Base-by-base conservation (phyloP, 1,140 invertebrate genomes). In the Apolygus lucorum region DNA sequence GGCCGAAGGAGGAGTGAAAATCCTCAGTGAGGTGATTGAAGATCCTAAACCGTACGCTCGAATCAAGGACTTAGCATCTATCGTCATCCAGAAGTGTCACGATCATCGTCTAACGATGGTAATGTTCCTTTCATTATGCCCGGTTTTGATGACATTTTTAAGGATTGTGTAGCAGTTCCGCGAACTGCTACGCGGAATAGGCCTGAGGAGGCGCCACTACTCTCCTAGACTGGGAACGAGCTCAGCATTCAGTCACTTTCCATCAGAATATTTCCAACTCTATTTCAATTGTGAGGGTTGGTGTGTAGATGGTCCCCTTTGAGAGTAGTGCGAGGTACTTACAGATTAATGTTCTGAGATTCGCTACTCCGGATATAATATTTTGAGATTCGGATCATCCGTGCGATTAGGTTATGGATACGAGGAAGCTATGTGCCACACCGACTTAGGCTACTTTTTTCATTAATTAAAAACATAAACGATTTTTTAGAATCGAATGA, bases 1-100 rank as follows among this genome's bases (percentile, higher is more conserved):
- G 73, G 82, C 86, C 63, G 95, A 98, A 82, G 89, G 90, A 67
- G 96, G 95, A 0, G 76, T 95, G 52, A 79, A 84, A 52, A 81
- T 94, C 28, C 79, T 98, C 1, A 80, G 86, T 64, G 82, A 86
- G 59, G 78, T 97, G 11, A 80, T 91, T 8, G 75, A 78, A 2
- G 82, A 87, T 77, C 80, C 82, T 21, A 77, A 78, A 69, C 84
- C 87, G 0, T 87, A 89, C 74, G 72, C 78, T 2, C 75, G 81
- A 68, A 89, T 90, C 49, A 90, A 89, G 76, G 79, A 83, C 28
- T 81, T 91, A 22, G 89, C 89, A 0, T 75, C 77, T 28, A 79
- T 84, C 28, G 89, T 90, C 4, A 84, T 90, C 52, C 77, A 83
- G 63, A 86, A 90, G 76, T 90, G 88, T 75, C 69, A 72, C 63